phyloP scores from a whole-genome alignment of 2,888 invertebrate species.

The Lasioglossum oenotherae region DNA sequence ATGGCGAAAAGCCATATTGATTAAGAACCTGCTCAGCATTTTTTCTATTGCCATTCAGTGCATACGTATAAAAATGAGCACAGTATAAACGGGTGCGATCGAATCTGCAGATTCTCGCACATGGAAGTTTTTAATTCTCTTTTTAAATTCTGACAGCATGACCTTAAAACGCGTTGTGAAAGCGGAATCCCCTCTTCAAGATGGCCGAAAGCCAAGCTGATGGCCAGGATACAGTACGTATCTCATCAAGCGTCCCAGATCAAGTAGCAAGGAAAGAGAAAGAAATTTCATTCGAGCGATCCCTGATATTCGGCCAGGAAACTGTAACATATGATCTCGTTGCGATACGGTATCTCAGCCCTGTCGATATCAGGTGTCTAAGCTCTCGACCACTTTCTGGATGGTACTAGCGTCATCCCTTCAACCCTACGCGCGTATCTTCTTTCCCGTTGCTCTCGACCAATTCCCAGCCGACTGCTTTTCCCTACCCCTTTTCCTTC shows the following conservation, averaged over 20 bases:
- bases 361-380: slow-evolving; percentile 70
- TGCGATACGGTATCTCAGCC: slow-evolving; percentile 63
- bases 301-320: slow-evolving; percentile 50
- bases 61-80: not conserved
- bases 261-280: slow-evolving; percentile 36
- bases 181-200: not conserved
- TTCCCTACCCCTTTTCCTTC: slow-evolving; percentile 2
- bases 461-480: slow-evolving; percentile 4
- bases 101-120: not conserved
- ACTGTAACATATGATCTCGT: slow-evolving; percentile 58
- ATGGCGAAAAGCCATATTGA: no score
- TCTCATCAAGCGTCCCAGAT: slow-evolving; percentile 19
- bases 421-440: slow-evolving; percentile 12
- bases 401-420: slow-evolving; percentile 47
- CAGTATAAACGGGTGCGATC: not conserved
- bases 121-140: not conserved
- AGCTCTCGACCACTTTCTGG: slow-evolving; percentile 53
- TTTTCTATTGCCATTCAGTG: no score
- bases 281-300: slow-evolving; percentile 52
- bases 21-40: no score
- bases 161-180: not conserved
- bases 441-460: slow-evolving; percentile 23
- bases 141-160: not conserved
- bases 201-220: not conserved
- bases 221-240: slow-evolving; percentile 39